A percentile compares a stretch with the other conserved stretches of the same genome.
Evolutionary conservation across 2,797 vertebrate genomes (phyloP).

Genomic region (Coracias cyanogaster): DNA sequence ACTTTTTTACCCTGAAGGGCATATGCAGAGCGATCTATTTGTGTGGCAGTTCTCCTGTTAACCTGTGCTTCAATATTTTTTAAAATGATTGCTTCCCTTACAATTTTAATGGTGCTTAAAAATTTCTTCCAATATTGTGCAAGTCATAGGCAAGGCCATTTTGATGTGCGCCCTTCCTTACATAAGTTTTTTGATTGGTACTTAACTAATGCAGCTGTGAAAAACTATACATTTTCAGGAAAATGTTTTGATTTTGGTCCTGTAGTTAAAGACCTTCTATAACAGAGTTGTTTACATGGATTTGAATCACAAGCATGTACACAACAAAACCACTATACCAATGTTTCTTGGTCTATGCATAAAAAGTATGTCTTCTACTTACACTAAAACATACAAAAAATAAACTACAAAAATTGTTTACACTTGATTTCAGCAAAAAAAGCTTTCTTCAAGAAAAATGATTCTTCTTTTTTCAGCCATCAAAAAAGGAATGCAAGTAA

Average conservation of each 20-base stretch:
- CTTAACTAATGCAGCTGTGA: conserved; percentile 69
- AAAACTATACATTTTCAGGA: conserved; percentile 78
- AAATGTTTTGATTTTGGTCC: conserved; percentile 80
- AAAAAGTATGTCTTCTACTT: conserved; percentile 86
- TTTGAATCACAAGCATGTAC: conserved; percentile 86
- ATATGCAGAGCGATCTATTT: conserved; percentile 40
- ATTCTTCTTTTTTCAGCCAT: conserved; percentile 90
- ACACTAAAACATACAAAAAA: conserved; percentile 91
- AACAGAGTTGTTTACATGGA: conserved; percentile 77
- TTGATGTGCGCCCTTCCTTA: conserved; percentile 43
- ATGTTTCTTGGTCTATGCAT: conserved; percentile 83
- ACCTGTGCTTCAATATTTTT: conserved; percentile 50
- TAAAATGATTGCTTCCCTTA: conserved; percentile 51
- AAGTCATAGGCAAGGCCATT: conserved; percentile 62
- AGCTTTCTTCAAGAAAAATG: conserved; percentile 83
- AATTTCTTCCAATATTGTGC: conserved; percentile 65
- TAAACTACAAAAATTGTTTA: conserved; percentile 90
- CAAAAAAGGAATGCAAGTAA: conserved; percentile 94
- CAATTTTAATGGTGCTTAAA: conserved; percentile 62
- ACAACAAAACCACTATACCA: conserved; percentile 88
- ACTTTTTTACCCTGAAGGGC: conserved; percentile 56
- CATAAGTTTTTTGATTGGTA: conserved; percentile 46
- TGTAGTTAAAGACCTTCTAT: conserved; percentile 73
- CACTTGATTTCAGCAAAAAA: conserved; percentile 88
- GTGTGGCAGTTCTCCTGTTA: not conserved